Conservation (phyloP, 1,140 invertebrate genomes). For the Callitettix versicolor region DNA sequence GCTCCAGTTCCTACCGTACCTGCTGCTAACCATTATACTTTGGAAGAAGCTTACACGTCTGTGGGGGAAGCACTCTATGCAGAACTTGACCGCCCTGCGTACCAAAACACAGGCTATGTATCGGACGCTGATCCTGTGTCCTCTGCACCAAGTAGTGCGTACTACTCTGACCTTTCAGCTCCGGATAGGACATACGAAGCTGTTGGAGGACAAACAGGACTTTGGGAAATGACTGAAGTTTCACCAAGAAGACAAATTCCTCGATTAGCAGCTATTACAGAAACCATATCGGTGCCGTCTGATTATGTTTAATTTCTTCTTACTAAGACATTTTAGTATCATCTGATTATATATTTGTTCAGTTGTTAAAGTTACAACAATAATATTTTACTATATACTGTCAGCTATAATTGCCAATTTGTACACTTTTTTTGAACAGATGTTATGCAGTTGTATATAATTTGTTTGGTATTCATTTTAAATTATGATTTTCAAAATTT, state of each 20-base stretch:
- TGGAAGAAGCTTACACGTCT: slow-evolving; percentile 48
- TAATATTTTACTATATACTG: too few species aligned
- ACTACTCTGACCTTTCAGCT: slow-evolving; percentile 55
- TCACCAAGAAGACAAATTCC: slow-evolving; percentile 29
- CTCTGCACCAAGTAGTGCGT: slow-evolving; percentile 56
- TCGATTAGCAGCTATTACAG: slow-evolving; percentile 50
- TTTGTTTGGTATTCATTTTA: too few species aligned
- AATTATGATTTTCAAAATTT: too few species aligned
- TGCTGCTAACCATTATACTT: slow-evolving; percentile 53
- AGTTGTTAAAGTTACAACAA: too few species aligned
- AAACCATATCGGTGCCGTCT: slow-evolving; percentile 42
- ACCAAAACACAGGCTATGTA: slow-evolving; percentile 58
- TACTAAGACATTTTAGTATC: too few species aligned
- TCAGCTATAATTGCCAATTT: too few species aligned
- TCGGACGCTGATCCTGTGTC: slow-evolving; percentile 49
- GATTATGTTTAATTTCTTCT: slow-evolving; percentile 54
- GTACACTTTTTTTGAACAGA: too few species aligned
- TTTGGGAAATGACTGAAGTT: slow-evolving; percentile 29
- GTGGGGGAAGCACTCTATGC: slow-evolving; percentile 50
- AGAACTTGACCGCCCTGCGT: slow-evolving; percentile 54
- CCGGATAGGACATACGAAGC: slow-evolving; percentile 45
- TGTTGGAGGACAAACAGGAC: slow-evolving; percentile 33
- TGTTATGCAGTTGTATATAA: too few species aligned
- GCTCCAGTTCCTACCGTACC: not conserved
- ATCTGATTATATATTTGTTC: too few species aligned